Evolutionary conservation across 2,888 invertebrate genomes (phyloP).

Genomic region (Eupithecia subumbrata): DNA sequence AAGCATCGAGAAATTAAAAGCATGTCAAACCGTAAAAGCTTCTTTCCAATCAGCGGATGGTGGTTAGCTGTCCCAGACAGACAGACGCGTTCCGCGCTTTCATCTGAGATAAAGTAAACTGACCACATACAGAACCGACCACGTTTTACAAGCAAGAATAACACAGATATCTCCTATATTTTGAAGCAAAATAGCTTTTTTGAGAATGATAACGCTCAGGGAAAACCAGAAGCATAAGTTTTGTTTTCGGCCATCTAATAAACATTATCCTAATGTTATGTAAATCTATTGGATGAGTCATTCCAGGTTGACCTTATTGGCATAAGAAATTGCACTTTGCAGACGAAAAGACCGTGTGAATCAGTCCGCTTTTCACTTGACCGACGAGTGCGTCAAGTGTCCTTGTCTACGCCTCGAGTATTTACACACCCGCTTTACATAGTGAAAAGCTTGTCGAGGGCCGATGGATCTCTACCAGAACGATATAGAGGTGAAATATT

Average conservation of each 20-base stretch:
- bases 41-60: background rate
- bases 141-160: background rate
- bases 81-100: conserved; percentile 3
- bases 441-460: conserved; percentile 45
- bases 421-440: conserved; percentile 52
- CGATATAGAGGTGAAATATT: conserved; percentile 15
- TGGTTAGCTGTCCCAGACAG: background rate
- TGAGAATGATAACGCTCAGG: background rate
- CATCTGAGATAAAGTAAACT: background rate
- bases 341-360: conserved; percentile 49
- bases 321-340: conserved; percentile 4
- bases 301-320: background rate
- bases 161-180: background rate
- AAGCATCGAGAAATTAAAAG: background rate
- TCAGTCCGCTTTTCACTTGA: conserved; percentile 53
- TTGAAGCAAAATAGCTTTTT: background rate
- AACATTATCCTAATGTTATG: conserved; percentile 15
- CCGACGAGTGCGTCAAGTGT: conserved; percentile 47
- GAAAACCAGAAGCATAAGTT: conserved; percentile 10
- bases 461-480: conserved; percentile 10
- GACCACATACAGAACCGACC: background rate
- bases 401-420: conserved; percentile 52
- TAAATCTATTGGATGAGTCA: conserved; percentile 12
- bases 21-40: background rate
- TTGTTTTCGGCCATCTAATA: background rate